Conservation (phyloP, 2,113 vertebrate genomes). For the Sterrhoptilus dennistouni region DNA sequence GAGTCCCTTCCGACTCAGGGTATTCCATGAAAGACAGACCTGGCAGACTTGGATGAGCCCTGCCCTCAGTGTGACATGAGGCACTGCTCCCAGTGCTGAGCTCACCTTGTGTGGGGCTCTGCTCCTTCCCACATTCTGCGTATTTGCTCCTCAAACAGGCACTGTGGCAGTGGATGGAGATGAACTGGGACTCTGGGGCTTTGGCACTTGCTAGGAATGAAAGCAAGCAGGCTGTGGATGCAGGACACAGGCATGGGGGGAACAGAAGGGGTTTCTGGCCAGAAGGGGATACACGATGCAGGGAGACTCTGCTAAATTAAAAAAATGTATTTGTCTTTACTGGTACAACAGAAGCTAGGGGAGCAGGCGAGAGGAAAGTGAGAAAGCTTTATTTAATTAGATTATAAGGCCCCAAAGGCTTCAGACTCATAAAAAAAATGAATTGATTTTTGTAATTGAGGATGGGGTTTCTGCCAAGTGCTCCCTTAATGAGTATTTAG, state of each 20-base stretch:
- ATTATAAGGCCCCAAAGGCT: constrained; percentile 58
- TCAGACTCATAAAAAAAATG: constrained; percentile 28
- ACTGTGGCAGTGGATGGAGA: background rate
- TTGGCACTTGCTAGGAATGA: background rate
- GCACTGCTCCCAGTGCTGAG: accelerated
- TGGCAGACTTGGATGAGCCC: background rate
- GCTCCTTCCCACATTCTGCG: background rate
- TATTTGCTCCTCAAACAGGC: background rate
- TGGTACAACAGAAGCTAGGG: constrained; percentile 10
- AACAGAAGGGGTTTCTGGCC: background rate
- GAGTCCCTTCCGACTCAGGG: background rate
- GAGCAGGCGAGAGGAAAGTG: constrained; percentile 20
- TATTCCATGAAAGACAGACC: background rate
- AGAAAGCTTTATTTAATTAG: constrained; percentile 63
- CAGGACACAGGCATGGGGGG: background rate
- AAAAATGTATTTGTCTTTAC: constrained; percentile 41
- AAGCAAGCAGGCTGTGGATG: background rate
- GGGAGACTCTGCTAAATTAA: constrained; percentile 37
- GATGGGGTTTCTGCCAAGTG: constrained; percentile 53
- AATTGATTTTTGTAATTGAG: constrained; percentile 55
- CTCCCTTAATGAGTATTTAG: constrained; percentile 45
- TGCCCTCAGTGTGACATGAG: accelerated
- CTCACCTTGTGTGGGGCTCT: background rate
- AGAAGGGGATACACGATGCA: background rate
- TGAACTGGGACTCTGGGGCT: background rate